Evolutionary conservation across 2,888 invertebrate genomes (phyloP).

Genomic region (Colostygia pectinataria): DNA sequence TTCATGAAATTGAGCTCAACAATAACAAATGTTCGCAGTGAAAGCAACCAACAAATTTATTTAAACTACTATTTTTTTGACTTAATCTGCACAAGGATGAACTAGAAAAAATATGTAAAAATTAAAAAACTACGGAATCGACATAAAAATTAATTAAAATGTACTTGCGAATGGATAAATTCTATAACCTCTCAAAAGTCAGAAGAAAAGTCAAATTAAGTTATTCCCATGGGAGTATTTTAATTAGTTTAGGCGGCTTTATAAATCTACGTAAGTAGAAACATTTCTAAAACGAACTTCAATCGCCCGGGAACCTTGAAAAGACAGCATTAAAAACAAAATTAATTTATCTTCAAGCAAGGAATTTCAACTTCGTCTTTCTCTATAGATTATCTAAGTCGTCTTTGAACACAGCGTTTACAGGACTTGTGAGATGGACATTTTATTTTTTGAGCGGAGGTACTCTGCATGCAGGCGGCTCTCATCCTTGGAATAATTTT

Average conservation of each 20-base stretch:
- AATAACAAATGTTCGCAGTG: conserved; percentile 43
- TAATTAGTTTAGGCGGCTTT: conserved; percentile 29
- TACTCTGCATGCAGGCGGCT: conserved; percentile 54
- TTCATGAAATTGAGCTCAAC: conserved; percentile 55
- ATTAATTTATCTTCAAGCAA: conserved; percentile 56
- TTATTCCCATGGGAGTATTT: conserved; percentile 25
- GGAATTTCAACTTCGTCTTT: conserved; percentile 52
- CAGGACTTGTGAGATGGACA: not conserved
- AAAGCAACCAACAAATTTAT: conserved; percentile 22
- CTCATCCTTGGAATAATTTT: conserved; percentile 44
- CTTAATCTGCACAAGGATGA: too few relatives aligned
- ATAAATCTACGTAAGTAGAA: conserved; percentile 25
- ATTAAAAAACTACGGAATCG: too few relatives aligned
- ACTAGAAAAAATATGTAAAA: too few relatives aligned
- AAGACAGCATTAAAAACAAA: conserved; percentile 45
- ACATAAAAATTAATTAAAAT: conserved; percentile 18
- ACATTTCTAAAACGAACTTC: conserved; percentile 28
- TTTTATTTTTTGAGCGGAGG: conserved; percentile 40
- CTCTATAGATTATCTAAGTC: not conserved
- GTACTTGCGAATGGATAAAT: too few relatives aligned
- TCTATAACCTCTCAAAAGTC: conserved; percentile 19
- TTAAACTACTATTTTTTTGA: not conserved
- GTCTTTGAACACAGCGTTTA: not conserved
- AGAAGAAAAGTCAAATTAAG: conserved; percentile 24
- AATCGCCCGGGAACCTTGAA: conserved; percentile 26